phyloP scores from a whole-genome alignment of 2,113 vertebrate genomes.

The Sinocyclocheilus grahami region DNA sequence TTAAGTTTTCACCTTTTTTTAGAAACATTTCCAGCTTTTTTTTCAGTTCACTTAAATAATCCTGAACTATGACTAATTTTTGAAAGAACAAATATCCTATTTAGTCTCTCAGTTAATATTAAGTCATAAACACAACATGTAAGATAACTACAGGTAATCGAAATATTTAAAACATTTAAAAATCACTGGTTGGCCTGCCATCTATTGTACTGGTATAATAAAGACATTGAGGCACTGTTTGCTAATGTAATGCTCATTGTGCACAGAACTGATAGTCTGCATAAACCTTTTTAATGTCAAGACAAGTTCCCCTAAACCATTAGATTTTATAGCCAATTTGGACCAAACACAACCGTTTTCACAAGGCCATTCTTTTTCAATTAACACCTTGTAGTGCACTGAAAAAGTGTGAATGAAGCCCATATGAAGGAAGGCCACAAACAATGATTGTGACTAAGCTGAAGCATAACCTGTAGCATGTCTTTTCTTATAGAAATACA shows the following conservation, averaged over 20 bases:
- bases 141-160: neutral
- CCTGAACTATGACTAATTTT: neutral
- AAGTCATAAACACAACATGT: neutral
- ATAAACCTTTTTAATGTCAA: neutral
- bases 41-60: neutral
- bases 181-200: neutral
- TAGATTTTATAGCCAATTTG: constrained; percentile 44
- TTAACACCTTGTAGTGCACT: constrained; percentile 46
- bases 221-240: neutral
- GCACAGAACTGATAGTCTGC: neutral
- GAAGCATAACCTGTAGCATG: constrained; percentile 1
- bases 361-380: constrained; percentile 51
- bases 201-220: neutral
- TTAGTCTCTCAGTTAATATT: neutral
- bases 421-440: constrained; percentile 41
- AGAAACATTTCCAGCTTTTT: too few relatives aligned
- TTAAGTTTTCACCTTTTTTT: too few relatives aligned
- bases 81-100: neutral
- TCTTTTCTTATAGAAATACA: neutral
- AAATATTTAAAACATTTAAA: neutral
- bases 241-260: neutral
- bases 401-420: constrained; percentile 44
- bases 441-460: constrained; percentile 22
- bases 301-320: constrained; percentile 5
- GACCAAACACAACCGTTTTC: constrained; percentile 39